These are phyloP conservation scores for Micromussa lordhowensis DNA, from an alignment of 92 coral and sea anemone species.

Conservation along the genomic window DNA sequence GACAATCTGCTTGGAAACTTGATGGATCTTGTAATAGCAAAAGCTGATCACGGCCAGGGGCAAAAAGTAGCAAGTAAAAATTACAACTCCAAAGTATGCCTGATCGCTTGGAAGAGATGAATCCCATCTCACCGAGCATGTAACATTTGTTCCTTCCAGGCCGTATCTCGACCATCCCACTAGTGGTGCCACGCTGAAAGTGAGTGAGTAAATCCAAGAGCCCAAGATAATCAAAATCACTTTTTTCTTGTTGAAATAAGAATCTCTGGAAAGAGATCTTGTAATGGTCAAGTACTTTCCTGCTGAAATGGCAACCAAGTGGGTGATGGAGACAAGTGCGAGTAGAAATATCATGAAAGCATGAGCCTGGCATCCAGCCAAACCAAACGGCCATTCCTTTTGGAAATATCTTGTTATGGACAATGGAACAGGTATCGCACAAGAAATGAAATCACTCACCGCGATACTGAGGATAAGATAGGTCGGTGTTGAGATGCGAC, in stretches of 20 bases:
- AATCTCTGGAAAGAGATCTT: conserved; percentile 35
- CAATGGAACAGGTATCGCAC: conserved; percentile 59
- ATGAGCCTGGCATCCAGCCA: conserved; percentile 57
- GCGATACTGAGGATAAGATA: conserved; percentile 65
- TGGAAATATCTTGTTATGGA: conserved; percentile 36
- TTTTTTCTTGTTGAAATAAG: conserved; percentile 40
- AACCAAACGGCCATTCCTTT: conserved; percentile 66
- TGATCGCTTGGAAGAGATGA: conserved; percentile 34
- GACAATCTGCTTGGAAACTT: conserved; percentile 36
- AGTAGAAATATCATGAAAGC: conserved; percentile 73
- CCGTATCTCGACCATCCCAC: conserved; percentile 67
- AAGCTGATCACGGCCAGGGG: conserved; percentile 35
- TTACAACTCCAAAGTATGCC: conserved; percentile 55
- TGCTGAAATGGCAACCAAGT: conserved; percentile 53
- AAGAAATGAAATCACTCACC: conserved; percentile 52
- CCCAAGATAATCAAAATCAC: conserved; percentile 37
- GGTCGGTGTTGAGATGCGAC: conserved; percentile 48
- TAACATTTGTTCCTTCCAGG: conserved; percentile 50
- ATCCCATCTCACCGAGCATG: conserved; percentile 62
- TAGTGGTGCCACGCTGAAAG: conserved; percentile 57
- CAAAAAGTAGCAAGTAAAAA: conserved; percentile 46
- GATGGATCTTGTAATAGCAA: conserved; percentile 41
- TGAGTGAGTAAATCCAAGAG: conserved; percentile 53
- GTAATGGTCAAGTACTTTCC: conserved; percentile 75
- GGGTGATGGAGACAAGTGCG: conserved; percentile 64